Evolutionary conservation across 2,113 vertebrate species (phyloP).

Genomic region (Anolis carolinensis): DNA sequence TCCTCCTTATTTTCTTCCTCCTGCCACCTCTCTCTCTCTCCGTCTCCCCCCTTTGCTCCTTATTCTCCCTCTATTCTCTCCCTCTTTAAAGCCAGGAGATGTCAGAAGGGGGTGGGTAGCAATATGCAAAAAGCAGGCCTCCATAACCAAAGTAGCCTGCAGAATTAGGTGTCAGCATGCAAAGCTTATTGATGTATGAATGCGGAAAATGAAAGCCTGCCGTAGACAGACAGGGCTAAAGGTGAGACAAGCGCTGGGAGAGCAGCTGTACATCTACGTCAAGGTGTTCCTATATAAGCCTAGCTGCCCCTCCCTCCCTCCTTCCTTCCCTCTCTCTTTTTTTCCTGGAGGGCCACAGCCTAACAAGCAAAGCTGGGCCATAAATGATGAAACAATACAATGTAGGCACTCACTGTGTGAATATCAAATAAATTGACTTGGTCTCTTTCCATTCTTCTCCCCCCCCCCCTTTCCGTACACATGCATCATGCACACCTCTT

Average conservation of each 20-base stretch:
- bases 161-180: constrained; percentile 99
- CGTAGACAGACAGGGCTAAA: constrained; percentile 97
- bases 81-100: constrained; percentile 92
- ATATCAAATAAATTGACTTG: constrained; percentile 91
- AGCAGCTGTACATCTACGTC: constrained; percentile 98
- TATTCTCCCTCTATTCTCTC: constrained; percentile 68
- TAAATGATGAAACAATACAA: constrained; percentile 90
- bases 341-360: constrained; percentile 89
- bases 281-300: constrained; percentile 91
- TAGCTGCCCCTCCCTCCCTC: constrained; percentile 53
- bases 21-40: background rate
- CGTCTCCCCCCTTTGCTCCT: constrained; percentile 42
- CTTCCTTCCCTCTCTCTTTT: constrained; percentile 57
- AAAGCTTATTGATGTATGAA: constrained; percentile 99
- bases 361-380: constrained; percentile 94
- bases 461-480: background rate
- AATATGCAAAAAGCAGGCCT: constrained; percentile 98
- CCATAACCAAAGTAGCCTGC: constrained; percentile 98
- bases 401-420: constrained; percentile 85
- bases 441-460: constrained; percentile 31
- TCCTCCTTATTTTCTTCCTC: background rate
- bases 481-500: background rate
- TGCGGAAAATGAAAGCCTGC: constrained; percentile 99
- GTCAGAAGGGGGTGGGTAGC: constrained; percentile 90
- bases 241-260: constrained; percentile 92